A percentile compares a stretch with the other conserved stretches of the same genome.
phyloP scores from a whole-genome alignment of 2,888 invertebrate genomes.

The Nemurella pictetii region DNA sequence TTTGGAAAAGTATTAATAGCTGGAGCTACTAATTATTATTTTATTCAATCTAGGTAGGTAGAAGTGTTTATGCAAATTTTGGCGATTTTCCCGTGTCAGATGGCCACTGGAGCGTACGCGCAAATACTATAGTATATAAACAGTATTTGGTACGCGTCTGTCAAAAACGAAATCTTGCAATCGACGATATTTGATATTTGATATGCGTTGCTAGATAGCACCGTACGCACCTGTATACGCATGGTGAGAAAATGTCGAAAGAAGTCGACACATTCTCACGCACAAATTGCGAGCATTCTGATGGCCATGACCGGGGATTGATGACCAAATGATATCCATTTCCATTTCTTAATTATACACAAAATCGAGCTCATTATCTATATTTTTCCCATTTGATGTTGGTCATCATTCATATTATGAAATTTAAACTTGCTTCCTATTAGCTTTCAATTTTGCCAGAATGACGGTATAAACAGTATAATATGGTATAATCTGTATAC shows the following conservation, averaged over 20 bases:
- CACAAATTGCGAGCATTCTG: not conserved
- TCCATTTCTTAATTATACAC: not conserved
- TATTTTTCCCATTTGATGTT: not conserved
- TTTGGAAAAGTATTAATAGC: not conserved
- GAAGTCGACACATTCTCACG: not conserved
- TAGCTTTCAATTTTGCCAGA: too few species aligned
- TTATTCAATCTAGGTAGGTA: not conserved
- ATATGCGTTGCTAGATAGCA: not conserved
- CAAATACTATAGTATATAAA: too few species aligned
- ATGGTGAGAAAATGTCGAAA: not conserved
- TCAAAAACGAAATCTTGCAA: not conserved
- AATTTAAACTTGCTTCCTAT: too few species aligned
- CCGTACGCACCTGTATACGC: not conserved
- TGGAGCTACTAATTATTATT: not conserved
- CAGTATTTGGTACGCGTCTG: too few species aligned
- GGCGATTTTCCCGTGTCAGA: not conserved
- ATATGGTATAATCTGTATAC: too few species aligned
- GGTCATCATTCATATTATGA: too few species aligned
- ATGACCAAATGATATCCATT: not conserved
- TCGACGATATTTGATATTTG: not conserved
- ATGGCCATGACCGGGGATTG: not conserved
- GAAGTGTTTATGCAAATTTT: not conserved
- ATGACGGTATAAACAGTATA: too few species aligned
- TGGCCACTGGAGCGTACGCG: not conserved
- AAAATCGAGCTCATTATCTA: too few species aligned